Evolutionary conservation across 1,140 invertebrate genomes (phyloP), one percentile per base, ranked within the genome.

Genomic region (Phymorhynchus buccinoides): DNA sequence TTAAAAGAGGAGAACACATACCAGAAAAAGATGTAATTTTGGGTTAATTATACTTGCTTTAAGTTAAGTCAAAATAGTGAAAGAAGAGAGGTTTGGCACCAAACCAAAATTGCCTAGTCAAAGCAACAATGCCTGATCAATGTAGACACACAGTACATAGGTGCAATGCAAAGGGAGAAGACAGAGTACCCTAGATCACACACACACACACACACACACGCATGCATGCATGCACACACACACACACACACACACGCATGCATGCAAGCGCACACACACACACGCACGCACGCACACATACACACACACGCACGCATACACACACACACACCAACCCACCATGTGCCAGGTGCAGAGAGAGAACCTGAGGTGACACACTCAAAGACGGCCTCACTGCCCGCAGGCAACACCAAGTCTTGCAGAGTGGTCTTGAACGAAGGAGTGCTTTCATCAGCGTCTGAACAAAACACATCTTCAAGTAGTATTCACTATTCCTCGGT

Each of bases 331-430:
- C n/a, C n/a, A 35, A 86, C 88, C 85, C 85, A 90, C 90, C 90
- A 91, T 39, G 44, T 83, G 52, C 62, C 62, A 16, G 37, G 27
- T 0, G 56, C 3, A 3, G 81, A 71, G 18, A n/a, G 14, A 9
- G 41, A 7, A 66, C 90, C 88, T 42, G 86, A 84, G 9, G 86
- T 86, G 75, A 86, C 83, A 79, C 87, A 89, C 80, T 87, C 87
- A 85, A 91, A 91, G 30, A 89, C 88, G 32, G 90, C 90, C 77
- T 88, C 86, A 37, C 78, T 80, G 68, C 90, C 90, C 52, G 87
- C 78, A 52, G 89, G 84, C 16, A 88, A 75, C n/a, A 86, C 85
- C 37, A 89, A 41, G 85, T 91, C 88, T 68, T 87, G 71, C 18
- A 87, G 86, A 35, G 85, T 88, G 22, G 81, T 84, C 30, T 82